A percentile compares a stretch with the other conserved stretches of the same genome.
Evolutionary conservation across 2,797 vertebrate genomes (phyloP).

Genomic region (Gadopsis marmoratus): DNA sequence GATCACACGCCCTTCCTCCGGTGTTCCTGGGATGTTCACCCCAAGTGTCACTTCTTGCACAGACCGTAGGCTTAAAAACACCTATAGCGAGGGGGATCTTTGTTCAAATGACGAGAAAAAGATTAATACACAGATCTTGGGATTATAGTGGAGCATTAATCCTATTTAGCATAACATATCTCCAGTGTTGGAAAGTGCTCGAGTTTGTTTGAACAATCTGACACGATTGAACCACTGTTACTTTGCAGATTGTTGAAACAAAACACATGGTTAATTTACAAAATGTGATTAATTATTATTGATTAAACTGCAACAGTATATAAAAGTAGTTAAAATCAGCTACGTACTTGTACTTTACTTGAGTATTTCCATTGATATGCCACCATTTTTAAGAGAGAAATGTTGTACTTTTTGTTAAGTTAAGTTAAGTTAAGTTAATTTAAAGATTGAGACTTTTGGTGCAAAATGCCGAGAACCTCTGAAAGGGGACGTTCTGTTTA

Average conservation of each 20-base stretch:
- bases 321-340: neutral
- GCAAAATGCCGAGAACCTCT: too few species aligned
- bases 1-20: slow-evolving; percentile 36
- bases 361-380: neutral
- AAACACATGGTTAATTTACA: neutral
- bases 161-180: neutral
- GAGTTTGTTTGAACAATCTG: too few species aligned
- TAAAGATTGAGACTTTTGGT: neutral
- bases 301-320: neutral
- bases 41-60: slow-evolving; percentile 64
- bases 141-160: neutral
- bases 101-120: slow-evolving; percentile 39
- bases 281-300: neutral
- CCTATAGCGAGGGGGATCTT: slow-evolving; percentile 10
- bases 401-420: neutral
- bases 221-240: neutral
- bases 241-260: neutral
- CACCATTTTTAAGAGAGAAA: neutral
- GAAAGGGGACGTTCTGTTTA: neutral
- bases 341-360: neutral
- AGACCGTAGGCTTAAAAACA: slow-evolving; percentile 11
- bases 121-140: slow-evolving; percentile 45
- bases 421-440: too few species aligned
- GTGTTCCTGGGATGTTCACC: slow-evolving; percentile 60
- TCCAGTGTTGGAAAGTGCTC: neutral